These are phyloP conservation scores for Cygnus olor DNA, from an alignment of 2,797 vertebrate species.

Conservation along the genomic window DNA sequence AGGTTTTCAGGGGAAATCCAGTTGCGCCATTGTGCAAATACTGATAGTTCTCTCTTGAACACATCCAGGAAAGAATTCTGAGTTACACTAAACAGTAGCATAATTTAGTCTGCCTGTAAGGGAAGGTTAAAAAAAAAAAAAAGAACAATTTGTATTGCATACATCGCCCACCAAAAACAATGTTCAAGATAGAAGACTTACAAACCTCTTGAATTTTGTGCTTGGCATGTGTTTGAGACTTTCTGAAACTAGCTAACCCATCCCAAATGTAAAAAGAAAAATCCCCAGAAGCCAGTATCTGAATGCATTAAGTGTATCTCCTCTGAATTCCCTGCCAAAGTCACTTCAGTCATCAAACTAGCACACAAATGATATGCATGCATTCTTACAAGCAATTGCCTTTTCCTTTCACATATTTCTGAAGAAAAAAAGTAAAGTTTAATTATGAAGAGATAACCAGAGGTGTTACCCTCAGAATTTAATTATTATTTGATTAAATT, in stretches of 20 bases:
- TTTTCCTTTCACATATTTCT: slow-evolving; percentile 56
- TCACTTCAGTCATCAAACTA: slow-evolving; percentile 9
- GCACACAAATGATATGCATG: slow-evolving; percentile 2
- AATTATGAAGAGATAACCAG: slow-evolving; percentile 79
- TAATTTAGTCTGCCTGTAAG: background rate
- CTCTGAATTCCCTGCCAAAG: slow-evolving; percentile 29
- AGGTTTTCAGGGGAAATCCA: background rate
- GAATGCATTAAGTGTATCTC: background rate
- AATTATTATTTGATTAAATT: slow-evolving; percentile 82
- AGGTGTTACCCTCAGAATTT: slow-evolving; percentile 76
- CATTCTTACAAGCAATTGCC: slow-evolving; percentile 48
- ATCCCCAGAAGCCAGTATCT: background rate
- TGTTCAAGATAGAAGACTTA: background rate
- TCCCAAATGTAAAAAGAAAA: background rate
- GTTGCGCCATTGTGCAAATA: background rate
- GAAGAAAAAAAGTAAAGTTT: slow-evolving; percentile 69
- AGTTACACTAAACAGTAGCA: background rate
- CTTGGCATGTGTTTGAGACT: background rate
- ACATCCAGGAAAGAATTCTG: background rate
- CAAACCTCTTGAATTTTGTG: background rate
- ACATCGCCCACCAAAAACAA: background rate
- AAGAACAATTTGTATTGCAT: background rate
- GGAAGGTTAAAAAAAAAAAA: background rate
- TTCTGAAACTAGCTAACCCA: background rate
- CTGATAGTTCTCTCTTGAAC: background rate